Base-by-base conservation (phyloP, 1,140 invertebrate species). In the Drosophila nannoptera region DNA sequence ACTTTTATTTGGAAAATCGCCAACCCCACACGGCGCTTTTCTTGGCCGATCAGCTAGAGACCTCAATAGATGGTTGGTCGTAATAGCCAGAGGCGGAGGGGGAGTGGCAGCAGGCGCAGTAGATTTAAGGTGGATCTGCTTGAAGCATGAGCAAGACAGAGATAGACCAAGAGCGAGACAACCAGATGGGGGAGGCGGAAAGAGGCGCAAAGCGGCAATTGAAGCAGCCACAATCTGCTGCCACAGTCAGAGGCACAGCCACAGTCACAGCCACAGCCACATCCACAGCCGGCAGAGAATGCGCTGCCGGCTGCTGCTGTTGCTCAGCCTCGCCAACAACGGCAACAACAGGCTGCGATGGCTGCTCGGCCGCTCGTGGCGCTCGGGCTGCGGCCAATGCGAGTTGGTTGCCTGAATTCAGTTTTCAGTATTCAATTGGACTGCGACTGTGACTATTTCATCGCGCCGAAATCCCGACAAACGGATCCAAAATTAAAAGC, bases 381-480 rank as follows among this genome's bases (percentile, higher is more conserved):
- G 70, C 75, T 77, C 71, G 77, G 81, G 72, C 45, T 35, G 49
- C 56, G 69, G 77, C 75, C 77, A 73, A 78, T 74, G 77, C 73
- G 75, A 81, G 73, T 75, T 80, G 77, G 62, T 72, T 74, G 67
- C 63, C 77, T 72, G 77, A 87, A 82, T 87, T 87, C 83, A 78
- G 78, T 69, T 80, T 83, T 84, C 73, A 84, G 84, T 87, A 81
- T 87, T 67, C 78, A 71, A 77, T 87, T 87, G 82, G 84, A 84
- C 77, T 84, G 81, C 83, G 83, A 70, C 73, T 82, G 73, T 65
- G 69, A 78, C 77, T 77, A 71, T 77, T 80, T 78, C 60, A 76
- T 60, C 71, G 73, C 56, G 64, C 45, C 72, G 35, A 50, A 67
- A 74, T 69, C 66, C 67, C 67, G 74, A 73, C 62, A 76, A 74